phyloP scores from a whole-genome alignment of 2,113 vertebrate species.

The Aplodontia rufa region DNA sequence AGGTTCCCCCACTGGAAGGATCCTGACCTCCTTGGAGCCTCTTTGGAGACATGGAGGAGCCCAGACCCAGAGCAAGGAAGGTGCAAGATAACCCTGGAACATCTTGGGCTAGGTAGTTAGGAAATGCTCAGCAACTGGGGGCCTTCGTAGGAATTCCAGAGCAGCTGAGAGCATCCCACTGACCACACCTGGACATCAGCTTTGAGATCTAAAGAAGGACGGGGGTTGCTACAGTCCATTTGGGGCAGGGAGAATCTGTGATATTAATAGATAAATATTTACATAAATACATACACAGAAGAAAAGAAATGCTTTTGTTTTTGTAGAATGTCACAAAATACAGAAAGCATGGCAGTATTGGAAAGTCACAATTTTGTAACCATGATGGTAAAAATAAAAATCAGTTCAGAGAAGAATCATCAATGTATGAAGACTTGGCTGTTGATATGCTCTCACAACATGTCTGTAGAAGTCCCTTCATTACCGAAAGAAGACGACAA shows the following conservation, averaged over 20 bases:
- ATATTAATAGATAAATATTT: background rate
- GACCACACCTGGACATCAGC: background rate
- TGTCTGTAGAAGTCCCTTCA: background rate
- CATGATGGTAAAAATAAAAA: background rate
- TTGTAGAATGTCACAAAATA: background rate
- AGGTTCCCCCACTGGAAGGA: background rate
- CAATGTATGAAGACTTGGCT: background rate
- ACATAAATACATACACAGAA: too few species aligned
- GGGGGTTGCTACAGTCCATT: background rate
- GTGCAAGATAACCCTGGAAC: background rate
- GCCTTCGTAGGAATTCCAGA: background rate
- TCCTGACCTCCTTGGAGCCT: background rate
- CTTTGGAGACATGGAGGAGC: background rate
- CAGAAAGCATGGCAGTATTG: background rate
- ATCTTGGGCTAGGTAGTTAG: background rate
- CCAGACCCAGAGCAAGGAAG: background rate
- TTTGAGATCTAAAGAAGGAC: background rate
- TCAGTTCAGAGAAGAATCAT: background rate
- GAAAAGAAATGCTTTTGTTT: background rate
- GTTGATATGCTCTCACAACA: background rate
- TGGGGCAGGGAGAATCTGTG: background rate
- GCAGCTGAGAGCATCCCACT: background rate
- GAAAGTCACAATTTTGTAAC: background rate
- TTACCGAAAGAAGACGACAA: background rate
- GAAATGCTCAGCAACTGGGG: background rate